phyloP scores from a whole-genome alignment of 2,888 invertebrate species.

The Ashinkailepas kermadecensis region DNA sequence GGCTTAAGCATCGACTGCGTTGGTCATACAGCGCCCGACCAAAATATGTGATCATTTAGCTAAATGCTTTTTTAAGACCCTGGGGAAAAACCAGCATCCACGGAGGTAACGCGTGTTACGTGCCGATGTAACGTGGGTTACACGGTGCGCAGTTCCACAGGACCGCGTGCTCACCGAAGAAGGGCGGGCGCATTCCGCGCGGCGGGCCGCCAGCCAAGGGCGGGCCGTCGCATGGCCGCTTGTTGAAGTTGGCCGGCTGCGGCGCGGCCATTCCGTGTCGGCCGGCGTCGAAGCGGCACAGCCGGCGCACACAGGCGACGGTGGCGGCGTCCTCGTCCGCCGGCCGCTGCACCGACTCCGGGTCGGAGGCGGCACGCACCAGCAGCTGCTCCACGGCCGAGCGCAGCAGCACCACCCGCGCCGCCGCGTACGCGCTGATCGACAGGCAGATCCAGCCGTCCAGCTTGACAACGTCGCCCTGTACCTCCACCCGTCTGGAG shows the following conservation, averaged over 20 bases:
- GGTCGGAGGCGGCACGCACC: conserved; percentile 67
- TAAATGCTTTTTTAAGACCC: no score
- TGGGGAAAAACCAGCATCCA: no score
- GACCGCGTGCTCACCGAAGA: neutral
- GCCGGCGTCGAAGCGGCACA: conserved; percentile 71
- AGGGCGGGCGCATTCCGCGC: neutral
- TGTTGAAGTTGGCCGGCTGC: neutral
- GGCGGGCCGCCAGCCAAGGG: neutral
- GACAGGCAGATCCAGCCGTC: conserved; percentile 63
- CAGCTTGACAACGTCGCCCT: conserved; percentile 48
- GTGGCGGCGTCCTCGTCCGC: conserved; percentile 52
- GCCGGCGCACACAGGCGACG: conserved; percentile 59
- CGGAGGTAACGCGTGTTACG: no score
- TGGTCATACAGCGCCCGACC: no score
- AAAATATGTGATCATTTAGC: no score
- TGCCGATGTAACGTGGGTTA: no score
- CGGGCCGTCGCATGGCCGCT: no score
- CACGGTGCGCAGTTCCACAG: no score
- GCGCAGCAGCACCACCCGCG: conserved; percentile 72
- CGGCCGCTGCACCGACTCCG: conserved; percentile 63
- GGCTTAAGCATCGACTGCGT: no score
- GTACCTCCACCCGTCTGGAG: conserved; percentile 74
- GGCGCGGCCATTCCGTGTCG: conserved; percentile 52
- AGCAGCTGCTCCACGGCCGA: conserved; percentile 82
- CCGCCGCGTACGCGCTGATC: conserved; percentile 70